Evolutionary conservation across 2,797 vertebrate genomes (phyloP), one percentile per base, ranked within the genome.

Genomic region (Anisognathus igniventris): DNA sequence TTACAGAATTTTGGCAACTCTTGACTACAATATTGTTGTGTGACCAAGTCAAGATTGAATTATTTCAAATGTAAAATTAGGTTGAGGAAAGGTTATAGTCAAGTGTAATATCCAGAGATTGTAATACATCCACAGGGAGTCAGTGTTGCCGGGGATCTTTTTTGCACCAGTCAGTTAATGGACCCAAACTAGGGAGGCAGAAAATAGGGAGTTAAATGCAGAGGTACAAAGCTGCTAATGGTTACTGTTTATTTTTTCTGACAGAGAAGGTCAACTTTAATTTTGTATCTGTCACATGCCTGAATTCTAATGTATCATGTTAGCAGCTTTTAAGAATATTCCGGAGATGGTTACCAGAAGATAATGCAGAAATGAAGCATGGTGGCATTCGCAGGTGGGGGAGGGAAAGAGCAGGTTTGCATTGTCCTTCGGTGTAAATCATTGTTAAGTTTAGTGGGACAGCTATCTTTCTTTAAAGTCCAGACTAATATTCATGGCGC

Each of bases 171-270:
- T 50, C 92, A 50, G 64, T 75, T 95, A 95, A 96, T 92, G 92
- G 93, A 84, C 60, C 93, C 92, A 95, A 93, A 93, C 85, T 93
- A 79, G 72, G 65, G 56, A 92, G 85, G 58, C 61, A 95, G 91
- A 88, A 89, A 93, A 93, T 70, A 92, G 87, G 83, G 83, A 93
- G 82, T 95, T 94, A 96, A 95, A 90, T 54, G 71, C 71, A 83
- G 66, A 93, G 80, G 88, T 96, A 92, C 88, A 95, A 96, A 94
- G 92, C 86, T 84, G 88, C 67, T 96, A 93, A 93, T 93, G 88
- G 95, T 91, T 95, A 94, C 79, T 96, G 91, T 95, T 97, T 93
- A 94, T 96, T 96, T 93, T 94, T 95, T 94, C 81, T 95, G 93
- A 92, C 93, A 95, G 94, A 87, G 92, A 90, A 94, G 95, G 79